Base-by-base conservation (phyloP, 2,888 invertebrate genomes). In the Plagodis dolabraria region DNA sequence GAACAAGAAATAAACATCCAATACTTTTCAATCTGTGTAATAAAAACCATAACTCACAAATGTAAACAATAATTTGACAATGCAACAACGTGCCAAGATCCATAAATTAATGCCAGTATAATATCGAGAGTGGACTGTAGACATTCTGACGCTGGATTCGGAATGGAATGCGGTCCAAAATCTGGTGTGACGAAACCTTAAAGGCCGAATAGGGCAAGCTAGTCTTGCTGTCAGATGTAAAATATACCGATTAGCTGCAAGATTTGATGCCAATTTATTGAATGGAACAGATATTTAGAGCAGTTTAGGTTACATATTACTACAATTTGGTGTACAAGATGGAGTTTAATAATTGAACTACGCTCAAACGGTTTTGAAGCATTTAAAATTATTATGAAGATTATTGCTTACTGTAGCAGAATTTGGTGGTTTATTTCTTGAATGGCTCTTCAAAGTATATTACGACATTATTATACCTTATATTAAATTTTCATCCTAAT, bases 171-270 rank as follows among this genome's bases (percentile, higher is more conserved):
- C 42, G 56, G 63, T 57, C 50, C 44, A 48, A 54, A 54, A 43
- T 47, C 57, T 40, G 53, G 45, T 62, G 55, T 69, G 69, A 67
- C 63, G 69, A 69, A 69, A 69, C 47, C 49, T 60, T 60, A 67
- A n/a, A 67, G 65, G 63, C 65, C 64, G 65, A 54, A 59, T 65
- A 60, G 57, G 63, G 62, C 59, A 46, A 48, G 51, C 59, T 49
- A 58, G 64, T 69, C 63, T 65, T 61, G 58, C 63, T 63, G 69
- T 62, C 69, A 65, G 57, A 59, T 53, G 49, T 68, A 58, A 66
- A 60, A 64, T 66, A 66, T 66, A 35, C 49, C 46, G 49, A 56
- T 49, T 53, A 53, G 51, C 45, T 40, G 47, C 45, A 54, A 8
- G 55, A 48, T 36, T 35, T 47, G 53, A 55, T 54, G 57, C 52